phyloP scores from a whole-genome alignment of 2,113 vertebrate genomes.

The Cephalopholis sonnerati region DNA sequence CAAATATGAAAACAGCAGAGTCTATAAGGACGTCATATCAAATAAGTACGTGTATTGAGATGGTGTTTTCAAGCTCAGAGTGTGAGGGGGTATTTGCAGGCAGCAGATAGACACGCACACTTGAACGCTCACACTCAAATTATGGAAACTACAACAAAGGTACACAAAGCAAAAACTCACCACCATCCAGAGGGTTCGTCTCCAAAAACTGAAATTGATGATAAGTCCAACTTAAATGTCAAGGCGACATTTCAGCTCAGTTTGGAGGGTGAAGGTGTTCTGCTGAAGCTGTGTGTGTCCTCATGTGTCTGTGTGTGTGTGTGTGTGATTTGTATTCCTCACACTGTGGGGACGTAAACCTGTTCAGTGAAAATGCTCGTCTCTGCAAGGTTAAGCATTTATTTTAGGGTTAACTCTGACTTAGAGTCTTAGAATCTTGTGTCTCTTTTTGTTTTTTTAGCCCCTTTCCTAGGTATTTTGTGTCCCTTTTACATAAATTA shows the following conservation, averaged over 20 bases:
- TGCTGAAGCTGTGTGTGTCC: slow-evolving; percentile 12
- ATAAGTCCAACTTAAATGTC: slow-evolving; percentile 57
- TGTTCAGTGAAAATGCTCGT: background rate
- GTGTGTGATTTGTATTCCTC: background rate
- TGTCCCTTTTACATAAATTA: too few species aligned
- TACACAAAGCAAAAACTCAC: background rate
- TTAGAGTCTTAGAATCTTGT: too few species aligned
- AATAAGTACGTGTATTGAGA: slow-evolving; percentile 1
- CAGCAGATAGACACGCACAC: background rate
- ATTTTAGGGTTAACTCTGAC: background rate
- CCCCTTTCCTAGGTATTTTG: too few species aligned
- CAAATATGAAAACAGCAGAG: slow-evolving; percentile 15
- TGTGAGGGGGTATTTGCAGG: background rate
- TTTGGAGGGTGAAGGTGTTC: slow-evolving; percentile 5
- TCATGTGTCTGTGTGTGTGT: slow-evolving; percentile 20
- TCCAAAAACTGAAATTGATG: slow-evolving; percentile 37
- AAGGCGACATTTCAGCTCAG: slow-evolving; percentile 55
- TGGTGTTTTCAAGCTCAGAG: background rate
- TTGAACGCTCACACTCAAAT: background rate
- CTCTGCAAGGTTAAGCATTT: background rate
- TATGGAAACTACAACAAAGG: background rate
- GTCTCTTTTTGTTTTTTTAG: too few species aligned
- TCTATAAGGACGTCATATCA: background rate
- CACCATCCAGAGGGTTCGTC: slow-evolving; percentile 3
- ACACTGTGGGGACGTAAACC: slow-evolving; percentile 9